Evolutionary conservation across 2,797 vertebrate genomes (phyloP).

Genomic region (Anniella stebbinsi): DNA sequence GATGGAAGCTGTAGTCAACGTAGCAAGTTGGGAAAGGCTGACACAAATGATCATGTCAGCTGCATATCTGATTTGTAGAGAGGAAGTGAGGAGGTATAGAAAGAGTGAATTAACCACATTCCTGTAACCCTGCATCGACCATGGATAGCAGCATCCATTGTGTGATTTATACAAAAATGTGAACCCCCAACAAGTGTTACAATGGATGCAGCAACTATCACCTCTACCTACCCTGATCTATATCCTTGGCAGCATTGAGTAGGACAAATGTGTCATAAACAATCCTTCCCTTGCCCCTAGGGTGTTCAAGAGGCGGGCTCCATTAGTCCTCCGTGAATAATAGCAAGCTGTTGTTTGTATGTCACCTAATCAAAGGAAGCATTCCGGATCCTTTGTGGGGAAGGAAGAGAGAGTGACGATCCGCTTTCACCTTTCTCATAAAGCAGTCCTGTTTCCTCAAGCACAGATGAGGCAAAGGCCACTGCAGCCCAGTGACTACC

Average conservation of each 20-base stretch:
- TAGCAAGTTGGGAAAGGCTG: too few species aligned
- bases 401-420: neutral
- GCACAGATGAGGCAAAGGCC: neutral
- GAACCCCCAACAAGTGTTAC: neutral
- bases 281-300: neutral
- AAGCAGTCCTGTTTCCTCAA: neutral
- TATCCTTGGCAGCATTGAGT: neutral
- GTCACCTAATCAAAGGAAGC: slow-evolving; percentile 13
- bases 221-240: neutral
- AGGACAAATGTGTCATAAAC: neutral
- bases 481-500: too few species aligned
- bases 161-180: neutral
- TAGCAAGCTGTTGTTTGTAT: neutral
- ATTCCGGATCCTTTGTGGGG: neutral
- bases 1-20: too few species aligned
- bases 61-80: neutral
- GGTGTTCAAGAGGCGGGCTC: slow-evolving; percentile 1
- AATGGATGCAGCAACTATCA: neutral
- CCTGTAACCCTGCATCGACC: neutral
- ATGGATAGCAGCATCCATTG: neutral
- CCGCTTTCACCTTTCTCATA: slow-evolving; percentile 2
- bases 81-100: neutral
- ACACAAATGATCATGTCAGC: too few species aligned
- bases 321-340: neutral
- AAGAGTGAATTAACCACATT: neutral